Evolutionary conservation across 2,113 vertebrate species (phyloP).

Genomic region (Megaceryle maxima): DNA sequence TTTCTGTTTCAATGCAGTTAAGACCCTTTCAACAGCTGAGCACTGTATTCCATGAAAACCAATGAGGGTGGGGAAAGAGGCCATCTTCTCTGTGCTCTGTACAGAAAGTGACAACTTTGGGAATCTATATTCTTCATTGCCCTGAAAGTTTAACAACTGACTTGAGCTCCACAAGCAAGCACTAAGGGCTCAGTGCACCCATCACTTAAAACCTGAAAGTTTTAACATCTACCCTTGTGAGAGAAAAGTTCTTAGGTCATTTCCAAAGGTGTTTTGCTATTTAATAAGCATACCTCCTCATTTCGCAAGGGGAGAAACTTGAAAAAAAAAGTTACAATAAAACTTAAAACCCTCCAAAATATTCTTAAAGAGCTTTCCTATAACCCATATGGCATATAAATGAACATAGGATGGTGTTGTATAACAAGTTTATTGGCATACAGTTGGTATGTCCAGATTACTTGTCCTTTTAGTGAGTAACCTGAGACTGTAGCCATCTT

Average conservation of each 20-base stretch:
- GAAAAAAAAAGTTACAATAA: background rate
- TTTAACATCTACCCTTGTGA: background rate
- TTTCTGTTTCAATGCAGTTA: background rate
- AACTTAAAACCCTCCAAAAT: slow-evolving; percentile 34
- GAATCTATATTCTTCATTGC: background rate
- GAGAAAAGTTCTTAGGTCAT: background rate
- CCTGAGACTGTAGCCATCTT: slow-evolving; percentile 7
- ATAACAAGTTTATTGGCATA: slow-evolving; percentile 34
- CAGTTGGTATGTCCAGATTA: slow-evolving; percentile 20
- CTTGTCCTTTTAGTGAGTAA: slow-evolving; percentile 34
- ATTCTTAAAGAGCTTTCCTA: slow-evolving; percentile 25
- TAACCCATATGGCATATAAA: slow-evolving; percentile 43
- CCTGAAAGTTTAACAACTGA: background rate
- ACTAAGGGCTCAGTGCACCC: background rate
- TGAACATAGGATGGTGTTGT: background rate
- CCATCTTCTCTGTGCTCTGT: background rate
- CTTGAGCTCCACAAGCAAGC: background rate
- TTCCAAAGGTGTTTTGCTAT: slow-evolving; percentile 15
- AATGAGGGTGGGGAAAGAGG: background rate
- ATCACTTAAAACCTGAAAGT: background rate
- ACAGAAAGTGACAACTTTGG: background rate
- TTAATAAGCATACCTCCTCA: slow-evolving; percentile 34
- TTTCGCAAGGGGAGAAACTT: background rate
- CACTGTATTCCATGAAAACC: background rate
- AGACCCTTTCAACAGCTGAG: background rate